Evolutionary conservation across 2,888 invertebrate species (phyloP), one percentile per base, ranked within the genome.

Genomic region (Thumatha senex): DNA sequence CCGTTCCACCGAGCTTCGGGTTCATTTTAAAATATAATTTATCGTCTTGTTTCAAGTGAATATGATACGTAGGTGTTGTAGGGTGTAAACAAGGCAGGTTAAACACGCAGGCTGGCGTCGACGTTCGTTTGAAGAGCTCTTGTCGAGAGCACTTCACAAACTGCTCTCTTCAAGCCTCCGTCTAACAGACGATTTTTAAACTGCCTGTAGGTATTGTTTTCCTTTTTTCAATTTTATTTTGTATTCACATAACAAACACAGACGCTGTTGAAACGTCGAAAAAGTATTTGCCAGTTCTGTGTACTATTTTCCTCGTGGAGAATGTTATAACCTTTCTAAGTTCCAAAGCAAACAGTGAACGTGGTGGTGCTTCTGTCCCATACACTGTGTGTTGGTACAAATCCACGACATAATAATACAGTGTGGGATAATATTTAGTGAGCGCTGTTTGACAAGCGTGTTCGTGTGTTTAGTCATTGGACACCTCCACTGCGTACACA

Each of bases 391-490:
- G 82, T 86, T 83, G 72, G 80, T 84, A 87, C 82, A 87, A 87
- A 87, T 85, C 83, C 80, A 80, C 78, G 74, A 79, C 74, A 83
- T 84, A 86, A 83, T 84, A 86, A 84, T 84, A 81, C 80, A 80
- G 76, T 82, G 82, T 81, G 79, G 77, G 79, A 76, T 84, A 88
- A 90, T 89, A 88, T 89, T 90, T 90, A 86, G 76, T 78, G 79
- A 84, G 72, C 78, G 77, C 65, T 90, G 78, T 90, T 90, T 90
- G 89, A 82, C 83, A 84, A 86, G 85, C 84, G 84, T 85, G 88
- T 85, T 84, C 84, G 83, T 86, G 79, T 82, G 85, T 80, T 87
- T 84, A 87, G 89, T 86, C 78, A 89, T 83, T 85, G 88, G 86
- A 89, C 86, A 90, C 89, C 85, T 85, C 81, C 72, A 82, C 84